Evolutionary conservation across 1,140 invertebrate genomes (phyloP).

Genomic region (Paralvinella palmiformis): DNA sequence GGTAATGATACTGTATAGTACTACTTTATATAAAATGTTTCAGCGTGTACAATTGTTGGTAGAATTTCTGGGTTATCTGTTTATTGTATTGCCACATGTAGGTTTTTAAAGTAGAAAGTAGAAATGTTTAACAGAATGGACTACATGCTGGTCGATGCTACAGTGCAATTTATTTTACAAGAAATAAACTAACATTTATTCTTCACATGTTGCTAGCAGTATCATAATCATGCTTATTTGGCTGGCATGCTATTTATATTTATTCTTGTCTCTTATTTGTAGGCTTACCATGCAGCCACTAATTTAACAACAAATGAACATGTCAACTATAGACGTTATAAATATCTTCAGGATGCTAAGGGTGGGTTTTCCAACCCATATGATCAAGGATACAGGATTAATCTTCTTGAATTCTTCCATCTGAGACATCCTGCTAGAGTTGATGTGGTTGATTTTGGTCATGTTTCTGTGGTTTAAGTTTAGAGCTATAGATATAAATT

Average conservation of each 20-base stretch:
- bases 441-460: no score
- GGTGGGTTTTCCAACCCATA: constrained; percentile 85
- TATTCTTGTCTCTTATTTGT: constrained; percentile 14
- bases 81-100: no score
- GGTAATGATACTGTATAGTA: no score
- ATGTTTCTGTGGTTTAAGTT: no score
- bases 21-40: no score
- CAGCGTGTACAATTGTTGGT: no score
- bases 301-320: constrained; percentile 91
- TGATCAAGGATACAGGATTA: constrained; percentile 74
- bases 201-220: background rate
- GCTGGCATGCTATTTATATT: background rate
- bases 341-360: constrained; percentile 76
- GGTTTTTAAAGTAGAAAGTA: background rate
- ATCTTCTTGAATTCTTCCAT: constrained; percentile 80
- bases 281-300: constrained; percentile 55
- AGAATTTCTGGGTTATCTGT: no score
- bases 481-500: no score
- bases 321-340: constrained; percentile 86
- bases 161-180: background rate
- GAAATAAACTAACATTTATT: background rate
- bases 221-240: background rate
- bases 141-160: background rate
- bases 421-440: constrained; percentile 30
- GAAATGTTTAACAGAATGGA: constrained; percentile 4